phyloP scores from a whole-genome alignment of 2,113 vertebrate species.

The Geococcyx californianus region DNA sequence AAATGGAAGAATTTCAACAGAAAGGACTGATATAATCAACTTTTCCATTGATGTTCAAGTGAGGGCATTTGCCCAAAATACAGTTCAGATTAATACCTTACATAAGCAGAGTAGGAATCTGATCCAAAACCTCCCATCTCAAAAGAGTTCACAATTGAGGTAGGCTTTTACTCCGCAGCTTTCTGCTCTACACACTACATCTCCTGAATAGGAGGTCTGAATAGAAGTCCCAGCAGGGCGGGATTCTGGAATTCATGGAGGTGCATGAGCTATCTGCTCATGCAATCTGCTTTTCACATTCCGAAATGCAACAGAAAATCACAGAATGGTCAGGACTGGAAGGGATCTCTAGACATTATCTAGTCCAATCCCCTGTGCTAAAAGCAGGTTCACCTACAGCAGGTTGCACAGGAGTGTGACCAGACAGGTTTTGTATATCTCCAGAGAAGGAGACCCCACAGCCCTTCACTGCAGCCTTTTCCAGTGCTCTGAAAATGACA shows the following conservation, averaged over 20 bases:
- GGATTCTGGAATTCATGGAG: not conserved
- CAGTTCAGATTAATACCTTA: not conserved
- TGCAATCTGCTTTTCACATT: not conserved
- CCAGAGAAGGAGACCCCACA: no score
- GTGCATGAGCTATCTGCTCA: not conserved
- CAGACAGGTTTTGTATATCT: no score
- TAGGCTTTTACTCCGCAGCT: not conserved
- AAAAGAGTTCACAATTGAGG: not conserved
- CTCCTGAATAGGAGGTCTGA: not conserved
- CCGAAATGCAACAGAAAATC: not conserved
- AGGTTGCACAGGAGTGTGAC: no score
- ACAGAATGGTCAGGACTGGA: no score
- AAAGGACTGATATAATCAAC: not conserved
- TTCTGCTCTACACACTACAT: not conserved
- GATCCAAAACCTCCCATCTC: not conserved
- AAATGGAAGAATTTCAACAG: not conserved
- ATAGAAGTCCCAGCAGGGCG: not conserved
- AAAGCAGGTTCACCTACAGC: no score
- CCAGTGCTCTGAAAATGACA: not conserved
- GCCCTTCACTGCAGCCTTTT: no score
- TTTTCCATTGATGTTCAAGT: not conserved
- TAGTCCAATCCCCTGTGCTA: no score
- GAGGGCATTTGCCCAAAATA: not conserved
- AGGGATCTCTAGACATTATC: no score
- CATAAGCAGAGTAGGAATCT: not conserved